phyloP scores from a whole-genome alignment of 2,797 vertebrate genomes.

The Typhlichthys eigenmanni region DNA sequence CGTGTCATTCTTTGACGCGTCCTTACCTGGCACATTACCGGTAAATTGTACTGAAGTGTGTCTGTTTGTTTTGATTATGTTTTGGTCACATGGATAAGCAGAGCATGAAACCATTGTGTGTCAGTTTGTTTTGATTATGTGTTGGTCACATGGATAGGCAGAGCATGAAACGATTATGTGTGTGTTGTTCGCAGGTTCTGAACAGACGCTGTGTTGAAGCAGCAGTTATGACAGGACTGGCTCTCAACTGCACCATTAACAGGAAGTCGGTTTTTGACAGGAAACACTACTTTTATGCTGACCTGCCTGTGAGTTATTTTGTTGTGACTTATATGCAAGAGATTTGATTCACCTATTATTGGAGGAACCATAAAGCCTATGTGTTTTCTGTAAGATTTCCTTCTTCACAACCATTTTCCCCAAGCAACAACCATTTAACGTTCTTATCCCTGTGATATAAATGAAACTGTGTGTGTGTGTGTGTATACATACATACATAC shows the following conservation, averaged over 20 bases:
- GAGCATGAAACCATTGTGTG: neutral
- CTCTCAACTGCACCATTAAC: conserved; percentile 92
- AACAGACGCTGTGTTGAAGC: conserved; percentile 96
- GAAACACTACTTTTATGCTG: conserved; percentile 99
- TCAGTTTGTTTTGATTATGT: neutral
- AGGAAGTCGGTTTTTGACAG: conserved; percentile 95
- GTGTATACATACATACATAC: too few relatives aligned
- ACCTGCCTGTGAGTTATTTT: conserved; percentile 90
- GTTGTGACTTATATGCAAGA: conserved; percentile 1
- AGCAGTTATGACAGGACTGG: conserved; percentile 92
- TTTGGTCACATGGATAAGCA: neutral
- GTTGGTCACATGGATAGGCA: neutral
- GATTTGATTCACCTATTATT: neutral
- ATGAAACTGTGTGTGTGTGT: conserved; percentile 36
- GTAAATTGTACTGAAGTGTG: conserved; percentile 73
- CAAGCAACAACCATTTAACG: conserved; percentile 18
- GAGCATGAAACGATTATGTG: neutral
- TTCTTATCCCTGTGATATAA: conserved; percentile 30
- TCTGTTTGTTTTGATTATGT: neutral
- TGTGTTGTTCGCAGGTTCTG: conserved; percentile 82
- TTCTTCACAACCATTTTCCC: conserved; percentile 14
- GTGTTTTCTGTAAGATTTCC: conserved; percentile 16
- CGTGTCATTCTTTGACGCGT: conserved; percentile 96
- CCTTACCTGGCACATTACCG: conserved; percentile 94
- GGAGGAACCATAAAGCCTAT: conserved; percentile 16